phyloP scores from a whole-genome alignment of 2,888 invertebrate species.

The Volucella inflata region DNA sequence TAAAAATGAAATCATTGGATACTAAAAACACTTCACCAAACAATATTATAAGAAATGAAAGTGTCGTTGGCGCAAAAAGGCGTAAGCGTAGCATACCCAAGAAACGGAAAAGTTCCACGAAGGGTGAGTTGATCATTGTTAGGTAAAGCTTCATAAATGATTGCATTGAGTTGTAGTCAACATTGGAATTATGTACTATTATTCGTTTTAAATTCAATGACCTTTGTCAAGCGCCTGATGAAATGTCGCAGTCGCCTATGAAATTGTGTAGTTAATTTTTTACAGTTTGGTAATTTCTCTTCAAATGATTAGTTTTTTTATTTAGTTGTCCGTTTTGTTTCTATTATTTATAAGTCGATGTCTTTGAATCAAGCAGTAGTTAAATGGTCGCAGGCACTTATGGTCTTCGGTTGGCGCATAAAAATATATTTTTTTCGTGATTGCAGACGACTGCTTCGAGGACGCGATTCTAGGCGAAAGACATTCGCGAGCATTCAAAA shows the following conservation, averaged over 20 bases:
- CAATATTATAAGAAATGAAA: constrained; percentile 36
- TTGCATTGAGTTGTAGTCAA: not conserved
- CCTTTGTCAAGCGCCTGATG: constrained; percentile 50
- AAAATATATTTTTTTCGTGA: constrained; percentile 59
- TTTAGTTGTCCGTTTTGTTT: constrained; percentile 7
- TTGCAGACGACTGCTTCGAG: constrained; percentile 68
- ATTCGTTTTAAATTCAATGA: constrained; percentile 40
- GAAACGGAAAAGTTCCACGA: constrained; percentile 65
- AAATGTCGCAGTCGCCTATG: constrained; percentile 37
- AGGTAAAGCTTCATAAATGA: constrained; percentile 48
- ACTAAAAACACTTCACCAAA: constrained; percentile 22
- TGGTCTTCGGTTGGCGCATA: constrained; percentile 3
- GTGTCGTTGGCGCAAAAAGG: constrained; percentile 60
- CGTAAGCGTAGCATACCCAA: constrained; percentile 71
- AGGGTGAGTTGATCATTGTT: constrained; percentile 72
- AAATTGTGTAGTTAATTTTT: too few species aligned
- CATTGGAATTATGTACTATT: constrained; percentile 33
- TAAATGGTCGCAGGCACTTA: constrained; percentile 43
- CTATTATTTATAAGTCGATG: constrained; percentile 18
- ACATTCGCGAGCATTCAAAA: constrained; percentile 71
- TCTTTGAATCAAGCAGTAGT: constrained; percentile 33
- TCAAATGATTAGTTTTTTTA: constrained; percentile 20
- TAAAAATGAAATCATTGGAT: constrained; percentile 50
- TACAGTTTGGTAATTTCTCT: too few species aligned
- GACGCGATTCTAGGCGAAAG: constrained; percentile 55